Evolutionary conservation across 2,888 invertebrate species (phyloP).

Genomic region (Nyleta sp.): DNA sequence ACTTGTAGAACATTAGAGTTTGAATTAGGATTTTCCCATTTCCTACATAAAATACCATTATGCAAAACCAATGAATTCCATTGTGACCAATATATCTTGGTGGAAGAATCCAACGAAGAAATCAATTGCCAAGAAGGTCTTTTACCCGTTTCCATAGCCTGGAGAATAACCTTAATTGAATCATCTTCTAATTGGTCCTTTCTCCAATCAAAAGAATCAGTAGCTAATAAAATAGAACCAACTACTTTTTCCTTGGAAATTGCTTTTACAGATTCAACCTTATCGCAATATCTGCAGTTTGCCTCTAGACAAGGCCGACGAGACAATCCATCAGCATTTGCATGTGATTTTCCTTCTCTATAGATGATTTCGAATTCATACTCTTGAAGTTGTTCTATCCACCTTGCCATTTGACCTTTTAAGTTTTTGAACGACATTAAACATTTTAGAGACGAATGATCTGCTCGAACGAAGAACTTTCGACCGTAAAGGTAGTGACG

Average conservation of each 20-base stretch:
- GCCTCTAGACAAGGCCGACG: constrained; percentile 60
- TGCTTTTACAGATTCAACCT: constrained; percentile 16
- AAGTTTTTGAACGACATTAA: constrained; percentile 73
- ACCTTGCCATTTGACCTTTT: constrained; percentile 75
- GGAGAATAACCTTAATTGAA: not conserved
- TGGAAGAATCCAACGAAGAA: not conserved
- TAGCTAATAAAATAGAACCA: constrained; percentile 5
- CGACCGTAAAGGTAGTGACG: constrained; percentile 26
- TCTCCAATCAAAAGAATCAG: not conserved
- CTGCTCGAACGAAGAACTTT: constrained; percentile 24
- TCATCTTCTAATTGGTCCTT: not conserved
- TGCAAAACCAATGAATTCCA: constrained; percentile 7
- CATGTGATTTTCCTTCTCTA: constrained; percentile 64
- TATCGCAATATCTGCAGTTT: constrained; percentile 41
- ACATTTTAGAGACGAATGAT: constrained; percentile 72
- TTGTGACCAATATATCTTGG: constrained; percentile 19
- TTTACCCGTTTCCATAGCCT: constrained; percentile 16
- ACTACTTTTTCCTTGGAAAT: constrained; percentile 4
- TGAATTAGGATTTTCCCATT: not conserved
- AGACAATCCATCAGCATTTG: constrained; percentile 69
- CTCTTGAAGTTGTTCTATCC: constrained; percentile 71
- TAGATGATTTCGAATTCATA: constrained; percentile 71
- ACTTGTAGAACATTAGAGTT: constrained; percentile 8
- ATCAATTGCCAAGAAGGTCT: constrained; percentile 17
- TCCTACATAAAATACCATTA: not conserved